phyloP scores from a whole-genome alignment of 2,113 vertebrate species.

The Recurvirostra avosetta region DNA sequence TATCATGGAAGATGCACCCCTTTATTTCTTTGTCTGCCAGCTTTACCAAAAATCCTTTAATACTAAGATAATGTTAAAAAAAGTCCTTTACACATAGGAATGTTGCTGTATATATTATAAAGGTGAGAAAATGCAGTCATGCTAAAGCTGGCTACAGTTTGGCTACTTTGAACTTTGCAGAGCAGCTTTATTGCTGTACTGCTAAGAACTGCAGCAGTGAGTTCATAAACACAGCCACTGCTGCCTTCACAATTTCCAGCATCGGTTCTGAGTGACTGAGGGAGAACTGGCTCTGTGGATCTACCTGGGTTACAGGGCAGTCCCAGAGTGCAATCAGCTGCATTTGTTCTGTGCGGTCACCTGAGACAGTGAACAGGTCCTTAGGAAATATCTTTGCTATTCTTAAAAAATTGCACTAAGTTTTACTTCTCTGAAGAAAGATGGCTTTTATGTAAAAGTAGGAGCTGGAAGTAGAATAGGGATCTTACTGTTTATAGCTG shows the following conservation, averaged over 20 bases:
- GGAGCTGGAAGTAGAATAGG: background rate
- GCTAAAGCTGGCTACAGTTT: background rate
- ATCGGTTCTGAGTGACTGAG: background rate
- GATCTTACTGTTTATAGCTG: background rate
- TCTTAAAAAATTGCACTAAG: background rate
- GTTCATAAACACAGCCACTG: background rate
- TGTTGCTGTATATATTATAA: background rate
- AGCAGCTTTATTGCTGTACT: background rate
- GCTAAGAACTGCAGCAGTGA: background rate
- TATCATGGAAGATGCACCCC: background rate
- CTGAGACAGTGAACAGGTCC: background rate
- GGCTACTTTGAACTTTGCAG: background rate
- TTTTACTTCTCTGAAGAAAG: background rate
- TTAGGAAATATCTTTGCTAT: background rate
- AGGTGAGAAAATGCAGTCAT: background rate
- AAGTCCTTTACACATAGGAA: background rate
- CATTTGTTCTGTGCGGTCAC: background rate
- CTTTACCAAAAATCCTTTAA: background rate
- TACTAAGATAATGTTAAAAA: background rate
- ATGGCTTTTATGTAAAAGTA: background rate
- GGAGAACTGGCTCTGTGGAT: background rate
- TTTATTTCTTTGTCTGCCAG: background rate
- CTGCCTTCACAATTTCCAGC: background rate
- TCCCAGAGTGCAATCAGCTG: background rate
- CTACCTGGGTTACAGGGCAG: background rate